A percentile compares a stretch with the other conserved stretches of the same genome.
Evolutionary conservation across 2,113 vertebrate species (phyloP).

Genomic region (Tychaedon coryphoeus): DNA sequence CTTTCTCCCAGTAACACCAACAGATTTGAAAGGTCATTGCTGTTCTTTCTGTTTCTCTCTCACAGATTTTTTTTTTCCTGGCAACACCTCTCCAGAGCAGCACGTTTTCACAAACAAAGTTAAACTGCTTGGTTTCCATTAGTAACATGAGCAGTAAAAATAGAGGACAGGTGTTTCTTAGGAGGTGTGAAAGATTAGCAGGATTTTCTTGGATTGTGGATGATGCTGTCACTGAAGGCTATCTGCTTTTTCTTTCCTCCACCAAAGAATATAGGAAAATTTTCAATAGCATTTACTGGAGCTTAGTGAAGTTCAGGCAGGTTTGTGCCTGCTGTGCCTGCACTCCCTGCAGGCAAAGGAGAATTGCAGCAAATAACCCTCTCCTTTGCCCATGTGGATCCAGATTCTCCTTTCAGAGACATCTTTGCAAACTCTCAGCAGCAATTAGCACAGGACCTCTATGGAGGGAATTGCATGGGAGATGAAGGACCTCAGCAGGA

Average conservation of each 20-base stretch:
- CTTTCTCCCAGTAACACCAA: neutral
- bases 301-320: conserved; percentile 6
- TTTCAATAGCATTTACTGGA: neutral
- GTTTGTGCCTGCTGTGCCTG: conserved; percentile 8
- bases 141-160: conserved; percentile 37
- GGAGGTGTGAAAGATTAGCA: conserved; percentile 62
- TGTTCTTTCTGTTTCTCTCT: neutral
- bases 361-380: neutral
- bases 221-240: neutral
- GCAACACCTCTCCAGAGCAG: neutral
- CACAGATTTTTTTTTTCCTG: neutral
- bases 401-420: neutral
- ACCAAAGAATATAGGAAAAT: neutral
- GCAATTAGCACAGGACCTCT: neutral
- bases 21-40: neutral
- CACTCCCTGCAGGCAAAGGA: neutral
- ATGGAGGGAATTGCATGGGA: neutral
- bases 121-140: conserved; percentile 54
- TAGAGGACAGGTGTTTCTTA: conserved; percentile 56
- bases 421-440: neutral
- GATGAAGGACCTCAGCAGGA: neutral
- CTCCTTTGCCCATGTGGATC: neutral
- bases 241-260: neutral
- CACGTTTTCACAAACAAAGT: conserved; percentile 38
- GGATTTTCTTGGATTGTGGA: conserved; percentile 52